phyloP scores from a whole-genome alignment of 1,140 invertebrate species.

The Linepithema humile region DNA sequence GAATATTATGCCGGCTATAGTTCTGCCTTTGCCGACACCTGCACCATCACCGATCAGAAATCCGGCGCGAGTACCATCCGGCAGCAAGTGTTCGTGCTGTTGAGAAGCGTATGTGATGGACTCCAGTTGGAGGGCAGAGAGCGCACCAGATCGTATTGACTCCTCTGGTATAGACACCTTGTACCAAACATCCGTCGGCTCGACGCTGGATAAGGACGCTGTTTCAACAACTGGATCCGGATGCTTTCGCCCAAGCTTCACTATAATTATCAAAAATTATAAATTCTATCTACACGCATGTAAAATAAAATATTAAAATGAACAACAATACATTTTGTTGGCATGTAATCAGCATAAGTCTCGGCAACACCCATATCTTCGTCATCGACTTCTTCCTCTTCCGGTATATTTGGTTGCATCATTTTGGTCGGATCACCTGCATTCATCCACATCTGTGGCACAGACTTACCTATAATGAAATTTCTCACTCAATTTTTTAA shows the following conservation, averaged over 20 bases:
- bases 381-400: slow-evolving; percentile 96
- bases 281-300: not conserved
- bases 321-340: slow-evolving; percentile 91
- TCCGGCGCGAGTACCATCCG: slow-evolving; percentile 95
- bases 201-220: slow-evolving; percentile 97
- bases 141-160: slow-evolving; percentile 92
- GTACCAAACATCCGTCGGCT: slow-evolving; percentile 97
- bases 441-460: slow-evolving; percentile 86
- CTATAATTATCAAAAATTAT: slow-evolving; percentile 82
- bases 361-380: slow-evolving; percentile 99
- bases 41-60: slow-evolving; percentile 99
- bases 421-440: slow-evolving; percentile 81
- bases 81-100: slow-evolving; percentile 96
- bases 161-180: slow-evolving; percentile 93
- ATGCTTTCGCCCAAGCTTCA: slow-evolving; percentile 97
- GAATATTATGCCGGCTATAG: slow-evolving; percentile 98
- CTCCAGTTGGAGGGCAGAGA: slow-evolving; percentile 98
- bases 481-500: no score
- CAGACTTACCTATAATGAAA: slow-evolving; percentile 79
- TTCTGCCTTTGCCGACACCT: slow-evolving; percentile 99
- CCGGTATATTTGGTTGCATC: slow-evolving; percentile 82
- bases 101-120: slow-evolving; percentile 98
- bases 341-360: slow-evolving; percentile 99
- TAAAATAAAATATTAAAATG: not conserved
- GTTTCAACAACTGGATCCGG: slow-evolving; percentile 99